A percentile compares a stretch with the other conserved stretches of the same genome.
These are phyloP conservation scores for Grammatotria lemairii DNA, from an alignment of 2,113 vertebrate genomes.

Conservation along the genomic window DNA sequence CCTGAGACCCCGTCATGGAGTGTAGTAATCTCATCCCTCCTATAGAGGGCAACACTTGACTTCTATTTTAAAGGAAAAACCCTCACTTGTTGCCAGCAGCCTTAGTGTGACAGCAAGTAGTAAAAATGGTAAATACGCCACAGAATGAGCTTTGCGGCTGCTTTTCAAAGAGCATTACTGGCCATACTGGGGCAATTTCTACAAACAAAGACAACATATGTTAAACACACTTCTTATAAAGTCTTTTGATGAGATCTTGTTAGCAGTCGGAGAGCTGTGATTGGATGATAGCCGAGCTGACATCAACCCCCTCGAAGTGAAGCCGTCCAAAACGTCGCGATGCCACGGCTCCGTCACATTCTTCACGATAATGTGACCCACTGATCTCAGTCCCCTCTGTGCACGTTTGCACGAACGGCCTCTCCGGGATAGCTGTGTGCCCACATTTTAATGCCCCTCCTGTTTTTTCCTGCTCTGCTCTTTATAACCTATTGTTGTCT, in stretches of 20 bases:
- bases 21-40: background rate
- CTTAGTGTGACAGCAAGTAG: background rate
- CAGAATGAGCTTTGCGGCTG: background rate
- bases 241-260: background rate
- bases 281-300: background rate
- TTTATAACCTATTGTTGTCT: conserved; percentile 11
- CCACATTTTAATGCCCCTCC: background rate
- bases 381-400: conserved; percentile 12
- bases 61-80: background rate
- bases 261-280: background rate
- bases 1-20: background rate
- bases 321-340: background rate
- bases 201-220: background rate
- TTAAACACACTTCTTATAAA: background rate
- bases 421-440: background rate
- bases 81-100: background rate
- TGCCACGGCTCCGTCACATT: conserved; percentile 40
- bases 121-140: background rate
- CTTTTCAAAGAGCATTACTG: background rate
- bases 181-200: background rate
- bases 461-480: conserved; percentile 3
- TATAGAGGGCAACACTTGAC: conserved; percentile 28
- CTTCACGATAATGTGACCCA: conserved; percentile 44
- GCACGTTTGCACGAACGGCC: background rate
- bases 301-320: background rate